Percentiles rank a stretch among this genome's conserved stretches.
Evolutionary conservation across 2,113 vertebrate genomes (phyloP).

Genomic region (Naja naja): DNA sequence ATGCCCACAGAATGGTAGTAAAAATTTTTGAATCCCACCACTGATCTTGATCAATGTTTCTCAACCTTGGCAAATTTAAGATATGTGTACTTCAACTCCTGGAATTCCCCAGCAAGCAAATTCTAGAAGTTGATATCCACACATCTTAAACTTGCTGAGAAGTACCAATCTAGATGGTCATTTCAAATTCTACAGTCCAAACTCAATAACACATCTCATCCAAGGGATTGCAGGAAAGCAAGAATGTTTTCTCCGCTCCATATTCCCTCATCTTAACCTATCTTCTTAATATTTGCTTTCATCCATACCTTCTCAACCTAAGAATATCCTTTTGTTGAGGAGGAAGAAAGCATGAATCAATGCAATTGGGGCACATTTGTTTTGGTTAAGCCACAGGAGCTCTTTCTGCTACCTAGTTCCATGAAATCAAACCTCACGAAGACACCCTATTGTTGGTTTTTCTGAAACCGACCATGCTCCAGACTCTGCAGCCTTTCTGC

Average conservation of each 20-base stretch:
- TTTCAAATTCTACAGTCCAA: neutral
- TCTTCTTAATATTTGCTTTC: neutral
- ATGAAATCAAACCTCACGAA: neutral
- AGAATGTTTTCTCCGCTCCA: neutral
- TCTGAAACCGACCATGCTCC: neutral
- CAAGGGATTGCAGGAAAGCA: neutral
- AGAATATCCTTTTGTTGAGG: neutral
- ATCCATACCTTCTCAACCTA: neutral
- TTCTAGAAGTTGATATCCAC: neutral
- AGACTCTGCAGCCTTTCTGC: no score
- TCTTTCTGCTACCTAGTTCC: neutral
- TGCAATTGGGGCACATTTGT: neutral
- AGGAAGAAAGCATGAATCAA: neutral
- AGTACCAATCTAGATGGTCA: neutral
- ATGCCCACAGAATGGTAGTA: no score
- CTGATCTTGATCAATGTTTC: neutral
- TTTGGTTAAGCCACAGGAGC: neutral
- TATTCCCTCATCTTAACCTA: neutral
- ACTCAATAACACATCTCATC: neutral
- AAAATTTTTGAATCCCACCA: no score
- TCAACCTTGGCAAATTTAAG: neutral
- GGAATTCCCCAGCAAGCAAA: neutral
- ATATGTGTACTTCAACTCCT: neutral
- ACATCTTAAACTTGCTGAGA: neutral
- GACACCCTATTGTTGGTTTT: neutral